Conservation (phyloP, 2,888 invertebrate genomes). For the Carpatolechia fugitivella region DNA sequence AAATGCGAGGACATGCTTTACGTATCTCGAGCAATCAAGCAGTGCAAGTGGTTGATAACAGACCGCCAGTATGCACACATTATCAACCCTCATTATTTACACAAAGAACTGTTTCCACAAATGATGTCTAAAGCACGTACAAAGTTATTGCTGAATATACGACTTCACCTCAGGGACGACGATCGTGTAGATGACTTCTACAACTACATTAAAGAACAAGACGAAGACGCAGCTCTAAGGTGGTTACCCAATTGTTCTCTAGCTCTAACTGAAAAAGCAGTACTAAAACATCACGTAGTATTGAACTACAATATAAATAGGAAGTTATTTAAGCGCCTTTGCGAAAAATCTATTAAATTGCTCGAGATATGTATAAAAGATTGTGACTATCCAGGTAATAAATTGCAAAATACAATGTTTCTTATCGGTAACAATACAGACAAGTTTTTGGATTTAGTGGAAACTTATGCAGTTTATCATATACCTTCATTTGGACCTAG, state of each 20-base stretch:
- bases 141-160: conserved; percentile 50
- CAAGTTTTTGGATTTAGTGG: conserved; percentile 45
- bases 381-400: conserved; percentile 4
- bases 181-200: conserved; percentile 52
- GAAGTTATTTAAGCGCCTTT: conserved; percentile 41
- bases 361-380: conserved; percentile 30
- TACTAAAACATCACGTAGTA: conserved; percentile 30
- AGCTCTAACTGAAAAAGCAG: conserved; percentile 40
- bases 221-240: conserved; percentile 38
- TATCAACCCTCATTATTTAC: conserved; percentile 54
- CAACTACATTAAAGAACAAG: conserved; percentile 38
- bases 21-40: conserved; percentile 53
- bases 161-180: conserved; percentile 50
- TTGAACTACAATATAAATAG: conserved; percentile 20
- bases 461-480: conserved; percentile 21
- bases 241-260: conserved; percentile 58
- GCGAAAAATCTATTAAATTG: conserved; percentile 42
- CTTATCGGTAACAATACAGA: conserved; percentile 34
- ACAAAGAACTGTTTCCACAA: conserved; percentile 43
- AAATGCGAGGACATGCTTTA: conserved; percentile 52
- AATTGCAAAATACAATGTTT: conserved; percentile 25
- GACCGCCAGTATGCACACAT: conserved; percentile 50
- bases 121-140: conserved; percentile 52
- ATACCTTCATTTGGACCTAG: conserved; percentile 38
- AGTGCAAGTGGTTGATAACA: conserved; percentile 53